These are phyloP conservation scores for Zapornia atra DNA, from an alignment of 2,113 vertebrate genomes.

Conservation along the genomic window DNA sequence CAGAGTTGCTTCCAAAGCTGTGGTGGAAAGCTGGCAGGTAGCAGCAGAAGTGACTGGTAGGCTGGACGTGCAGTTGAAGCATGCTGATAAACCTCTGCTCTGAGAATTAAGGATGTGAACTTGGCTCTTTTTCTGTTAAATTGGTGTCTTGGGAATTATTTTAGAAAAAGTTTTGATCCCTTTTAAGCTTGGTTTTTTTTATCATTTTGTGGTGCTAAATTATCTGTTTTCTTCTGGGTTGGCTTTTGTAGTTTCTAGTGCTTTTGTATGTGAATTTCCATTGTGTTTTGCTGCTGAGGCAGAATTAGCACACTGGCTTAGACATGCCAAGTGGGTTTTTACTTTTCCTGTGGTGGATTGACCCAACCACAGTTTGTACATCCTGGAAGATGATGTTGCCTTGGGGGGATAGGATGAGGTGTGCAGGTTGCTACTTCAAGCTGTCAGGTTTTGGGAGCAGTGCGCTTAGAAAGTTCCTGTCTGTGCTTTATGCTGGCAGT, in stretches of 20 bases:
- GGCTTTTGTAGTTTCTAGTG: neutral
- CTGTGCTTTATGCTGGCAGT: neutral
- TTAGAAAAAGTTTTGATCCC: rapidly evolving
- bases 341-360: neutral
- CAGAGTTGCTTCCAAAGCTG: neutral
- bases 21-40: neutral
- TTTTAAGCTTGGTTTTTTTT: neutral
- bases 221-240: neutral
- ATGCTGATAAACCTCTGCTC: neutral
- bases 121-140: neutral
- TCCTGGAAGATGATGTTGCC: neutral
- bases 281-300: neutral
- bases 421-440: neutral
- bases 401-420: neutral
- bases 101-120: neutral
- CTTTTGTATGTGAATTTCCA: neutral
- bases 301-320: neutral
- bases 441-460: neutral
- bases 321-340: neutral
- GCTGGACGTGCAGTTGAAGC: neutral
- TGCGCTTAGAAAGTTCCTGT: neutral
- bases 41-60: neutral
- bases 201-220: neutral
- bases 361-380: neutral
- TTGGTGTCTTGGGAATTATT: neutral